Base-by-base conservation (phyloP, 2,888 invertebrate species). In the Campoplex capitator region DNA sequence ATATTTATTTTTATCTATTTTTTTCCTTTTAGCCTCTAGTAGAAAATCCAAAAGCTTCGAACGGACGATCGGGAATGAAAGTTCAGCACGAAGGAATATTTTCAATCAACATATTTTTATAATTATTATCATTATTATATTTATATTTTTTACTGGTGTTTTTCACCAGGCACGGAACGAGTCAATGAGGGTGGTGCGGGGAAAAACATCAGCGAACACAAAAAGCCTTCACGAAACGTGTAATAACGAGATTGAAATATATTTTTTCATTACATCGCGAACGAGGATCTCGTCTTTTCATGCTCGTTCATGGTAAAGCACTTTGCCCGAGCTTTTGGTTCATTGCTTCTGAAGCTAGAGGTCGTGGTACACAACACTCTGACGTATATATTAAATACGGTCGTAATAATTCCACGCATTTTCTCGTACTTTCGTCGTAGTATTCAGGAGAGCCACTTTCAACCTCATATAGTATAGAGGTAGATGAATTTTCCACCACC, bases 351-450 rank as follows among this genome's bases (percentile, higher is more conserved):
- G 76, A 58, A 32, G 67, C n/a, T 32, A 23, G 42, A 68, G 70
- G 42, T 65, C 67, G 51, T 28, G 13, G 28, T 67, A 28, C 38
- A 54, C 28, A 65, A 23, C 56, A 56, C 82, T 83, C 68, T 80
- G 65, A 71, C 74, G 67, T 45, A 62, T 80, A 58, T 77, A 75
- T 73, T 76, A 51, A 77, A 83, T 68, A 81, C 71, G 45, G 58
- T 75, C 73, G 83, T 83, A 83, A 86, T 86, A 83, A 86, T 86
- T 77, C 80, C 76, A 51, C 80, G 75, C 73, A 84, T 76, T 71
- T 58, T 65, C 70, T 70, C 75, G 70, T 68, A 77, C 45, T 68
- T 71, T 65, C 67, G 68, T 77, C 58, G 56, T 73, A 42, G 51
- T 68, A 42, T 45, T 54, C 38, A 42, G 3, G 32, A 51, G 54